Evolutionary conservation across 2,797 vertebrate genomes (phyloP).

Genomic region (Bovichtus diacanthus): DNA sequence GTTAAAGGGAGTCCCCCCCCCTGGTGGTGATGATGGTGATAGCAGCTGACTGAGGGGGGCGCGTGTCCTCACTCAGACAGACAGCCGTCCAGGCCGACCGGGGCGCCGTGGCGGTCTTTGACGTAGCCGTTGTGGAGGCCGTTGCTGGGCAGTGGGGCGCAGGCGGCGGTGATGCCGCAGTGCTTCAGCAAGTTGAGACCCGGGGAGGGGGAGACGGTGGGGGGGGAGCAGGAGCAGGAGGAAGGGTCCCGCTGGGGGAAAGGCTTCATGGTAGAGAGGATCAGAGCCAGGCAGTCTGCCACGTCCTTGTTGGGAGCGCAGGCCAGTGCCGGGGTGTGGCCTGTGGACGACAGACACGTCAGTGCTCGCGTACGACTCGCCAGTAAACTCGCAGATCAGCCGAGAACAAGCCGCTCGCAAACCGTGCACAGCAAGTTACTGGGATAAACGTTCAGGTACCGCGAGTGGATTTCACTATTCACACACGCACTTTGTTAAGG

Average conservation of each 20-base stretch:
- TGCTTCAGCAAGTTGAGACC: slow-evolving; percentile 97
- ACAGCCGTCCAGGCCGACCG: slow-evolving; percentile 93
- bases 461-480: too few relatives aligned
- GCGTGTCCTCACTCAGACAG: slow-evolving; percentile 91
- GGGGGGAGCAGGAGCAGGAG: slow-evolving; percentile 83
- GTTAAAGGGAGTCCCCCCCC: slow-evolving; percentile 82
- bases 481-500: too few relatives aligned
- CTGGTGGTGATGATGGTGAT: slow-evolving; percentile 76
- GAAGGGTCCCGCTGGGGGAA: slow-evolving; percentile 94
- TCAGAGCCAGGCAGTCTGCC: slow-evolving; percentile 98
- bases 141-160: slow-evolving; percentile 91
- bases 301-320: slow-evolving; percentile 99
- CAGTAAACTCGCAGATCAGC: too few relatives aligned
- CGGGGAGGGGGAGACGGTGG: slow-evolving; percentile 87
- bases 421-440: too few relatives aligned
- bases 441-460: too few relatives aligned
- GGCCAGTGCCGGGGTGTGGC: slow-evolving; percentile 96
- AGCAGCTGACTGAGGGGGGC: slow-evolving; percentile 73
- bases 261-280: slow-evolving; percentile 99
- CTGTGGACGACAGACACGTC: slow-evolving; percentile 67
- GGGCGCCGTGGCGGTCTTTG: slow-evolving; percentile 90
- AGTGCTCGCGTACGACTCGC: too few relatives aligned
- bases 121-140: slow-evolving; percentile 93
- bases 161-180: slow-evolving; percentile 94
- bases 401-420: too few relatives aligned